phyloP scores from a whole-genome alignment of 1,140 invertebrate genomes.

The Paracyclopina nana region DNA sequence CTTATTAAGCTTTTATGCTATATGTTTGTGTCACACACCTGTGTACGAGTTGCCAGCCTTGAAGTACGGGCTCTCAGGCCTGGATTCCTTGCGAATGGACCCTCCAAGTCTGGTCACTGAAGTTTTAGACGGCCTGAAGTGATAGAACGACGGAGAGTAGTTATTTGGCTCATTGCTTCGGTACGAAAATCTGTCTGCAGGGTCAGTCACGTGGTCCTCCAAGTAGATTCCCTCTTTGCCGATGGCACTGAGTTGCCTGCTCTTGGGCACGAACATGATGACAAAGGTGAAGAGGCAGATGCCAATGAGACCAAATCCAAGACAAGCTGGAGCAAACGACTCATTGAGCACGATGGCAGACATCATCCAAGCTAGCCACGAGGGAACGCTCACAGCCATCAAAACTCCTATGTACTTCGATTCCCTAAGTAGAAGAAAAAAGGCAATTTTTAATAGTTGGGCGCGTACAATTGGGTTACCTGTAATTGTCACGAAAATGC shows the following conservation, averaged over 20 bases:
- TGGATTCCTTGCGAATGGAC: constrained; percentile 1
- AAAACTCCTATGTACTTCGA: constrained; percentile 69
- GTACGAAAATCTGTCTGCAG: constrained; percentile 19
- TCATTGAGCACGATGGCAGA: constrained; percentile 44
- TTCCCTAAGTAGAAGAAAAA: too few relatives aligned
- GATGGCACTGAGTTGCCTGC: constrained; percentile 28
- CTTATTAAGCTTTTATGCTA: not conserved
- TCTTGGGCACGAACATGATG: constrained; percentile 30
- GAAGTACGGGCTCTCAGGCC: constrained; percentile 4
- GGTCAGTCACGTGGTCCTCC: constrained; percentile 22
- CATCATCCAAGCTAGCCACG: constrained; percentile 62
- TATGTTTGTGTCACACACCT: constrained; percentile 1
- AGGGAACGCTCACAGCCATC: constrained; percentile 53
- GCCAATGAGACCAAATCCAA: constrained; percentile 23
- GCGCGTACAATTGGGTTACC: too few relatives aligned
- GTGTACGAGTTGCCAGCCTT: constrained; percentile 12
- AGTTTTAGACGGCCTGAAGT: constrained; percentile 20
- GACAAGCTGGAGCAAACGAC: constrained; percentile 16
- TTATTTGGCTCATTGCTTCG: constrained; percentile 7
- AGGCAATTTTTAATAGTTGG: too few relatives aligned
- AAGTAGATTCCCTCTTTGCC: constrained; percentile 25
- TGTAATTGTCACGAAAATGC: constrained; percentile 53
- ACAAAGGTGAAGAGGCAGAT: constrained; percentile 28
- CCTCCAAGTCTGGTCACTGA: not conserved
- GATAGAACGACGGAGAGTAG: constrained; percentile 24